These are phyloP conservation scores for Phoebastria nigripes DNA, from an alignment of 2,797 vertebrate genomes.

Conservation along the genomic window DNA sequence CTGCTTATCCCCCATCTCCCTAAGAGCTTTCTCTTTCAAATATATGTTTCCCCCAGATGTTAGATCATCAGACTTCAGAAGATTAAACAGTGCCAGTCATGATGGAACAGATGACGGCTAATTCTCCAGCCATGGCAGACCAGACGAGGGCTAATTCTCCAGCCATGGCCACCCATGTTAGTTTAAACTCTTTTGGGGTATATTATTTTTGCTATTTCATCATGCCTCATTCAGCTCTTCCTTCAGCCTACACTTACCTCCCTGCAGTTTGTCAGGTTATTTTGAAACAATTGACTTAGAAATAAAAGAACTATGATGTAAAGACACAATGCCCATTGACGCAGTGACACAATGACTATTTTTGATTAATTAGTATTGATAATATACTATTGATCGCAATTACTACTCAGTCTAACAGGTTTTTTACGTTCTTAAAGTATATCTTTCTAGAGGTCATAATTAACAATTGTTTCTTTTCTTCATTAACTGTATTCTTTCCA, in stretches of 20 bases:
- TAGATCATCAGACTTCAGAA: not conserved
- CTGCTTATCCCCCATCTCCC: not conserved
- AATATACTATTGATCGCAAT: not conserved
- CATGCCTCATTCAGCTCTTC: not conserved
- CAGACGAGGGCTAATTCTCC: not conserved
- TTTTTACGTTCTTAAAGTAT: not conserved
- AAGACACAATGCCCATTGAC: not conserved
- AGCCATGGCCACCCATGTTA: not conserved
- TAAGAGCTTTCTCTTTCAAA: not conserved
- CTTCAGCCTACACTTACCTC: not conserved
- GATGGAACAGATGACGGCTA: not conserved
- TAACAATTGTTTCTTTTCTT: not conserved
- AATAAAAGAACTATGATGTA: not conserved
- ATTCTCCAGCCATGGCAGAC: not conserved
- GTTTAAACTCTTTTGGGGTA: not conserved
- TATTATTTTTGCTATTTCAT: not conserved
- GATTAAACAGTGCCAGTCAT: not conserved
- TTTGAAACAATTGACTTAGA: not conserved
- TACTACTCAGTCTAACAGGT: not conserved
- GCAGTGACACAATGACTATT: not conserved
- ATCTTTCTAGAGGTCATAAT: not conserved
- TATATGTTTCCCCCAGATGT: not conserved
- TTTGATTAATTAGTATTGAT: not conserved
- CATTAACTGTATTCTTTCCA: conserved; percentile 12
- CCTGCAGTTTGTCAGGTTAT: not conserved